These are phyloP conservation scores for Florisuga fusca DNA, from an alignment of 2,797 vertebrate genomes.

Conservation along the genomic window DNA sequence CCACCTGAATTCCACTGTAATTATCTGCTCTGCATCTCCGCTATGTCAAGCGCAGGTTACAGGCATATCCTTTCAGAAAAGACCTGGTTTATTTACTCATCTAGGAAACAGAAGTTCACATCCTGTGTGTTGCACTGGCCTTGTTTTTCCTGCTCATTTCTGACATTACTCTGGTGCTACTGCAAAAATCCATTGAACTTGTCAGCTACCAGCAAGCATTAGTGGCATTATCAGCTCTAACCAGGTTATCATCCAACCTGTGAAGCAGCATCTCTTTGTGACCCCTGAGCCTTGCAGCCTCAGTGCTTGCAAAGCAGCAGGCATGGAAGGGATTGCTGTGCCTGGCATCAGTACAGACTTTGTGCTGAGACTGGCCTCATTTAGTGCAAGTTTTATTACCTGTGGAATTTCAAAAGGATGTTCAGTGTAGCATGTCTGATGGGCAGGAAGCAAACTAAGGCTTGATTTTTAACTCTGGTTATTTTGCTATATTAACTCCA, in stretches of 20 bases:
- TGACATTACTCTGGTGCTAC: neutral
- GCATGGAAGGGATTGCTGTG: conserved; percentile 71
- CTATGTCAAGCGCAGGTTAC: neutral
- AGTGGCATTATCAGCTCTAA: conserved; percentile 37
- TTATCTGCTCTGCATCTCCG: conserved; percentile 37
- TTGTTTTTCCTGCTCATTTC: conserved; percentile 38
- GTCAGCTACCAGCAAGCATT: neutral
- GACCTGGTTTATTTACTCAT: conserved; percentile 51
- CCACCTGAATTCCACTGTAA: conserved; percentile 63
- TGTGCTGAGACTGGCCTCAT: conserved; percentile 63
- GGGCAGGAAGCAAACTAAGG: conserved; percentile 76
- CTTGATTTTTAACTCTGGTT: conserved; percentile 68
- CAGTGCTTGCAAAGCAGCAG: conserved; percentile 37
- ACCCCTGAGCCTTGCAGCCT: conserved; percentile 29
- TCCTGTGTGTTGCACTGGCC: conserved; percentile 23
- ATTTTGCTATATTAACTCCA: conserved; percentile 4
- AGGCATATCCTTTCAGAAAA: conserved; percentile 37
- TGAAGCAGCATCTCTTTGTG: conserved; percentile 26
- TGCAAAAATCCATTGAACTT: conserved; percentile 1
- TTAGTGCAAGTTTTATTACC: conserved; percentile 77
- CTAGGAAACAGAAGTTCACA: conserved; percentile 58
- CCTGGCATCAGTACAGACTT: conserved; percentile 67
- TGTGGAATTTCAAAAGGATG: conserved; percentile 77
- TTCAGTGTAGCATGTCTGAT: conserved; percentile 73
- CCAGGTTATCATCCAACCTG: conserved; percentile 37